Evolutionary conservation across 2,113 vertebrate species (phyloP).

Genomic region (Dermatemys mawii): DNA sequence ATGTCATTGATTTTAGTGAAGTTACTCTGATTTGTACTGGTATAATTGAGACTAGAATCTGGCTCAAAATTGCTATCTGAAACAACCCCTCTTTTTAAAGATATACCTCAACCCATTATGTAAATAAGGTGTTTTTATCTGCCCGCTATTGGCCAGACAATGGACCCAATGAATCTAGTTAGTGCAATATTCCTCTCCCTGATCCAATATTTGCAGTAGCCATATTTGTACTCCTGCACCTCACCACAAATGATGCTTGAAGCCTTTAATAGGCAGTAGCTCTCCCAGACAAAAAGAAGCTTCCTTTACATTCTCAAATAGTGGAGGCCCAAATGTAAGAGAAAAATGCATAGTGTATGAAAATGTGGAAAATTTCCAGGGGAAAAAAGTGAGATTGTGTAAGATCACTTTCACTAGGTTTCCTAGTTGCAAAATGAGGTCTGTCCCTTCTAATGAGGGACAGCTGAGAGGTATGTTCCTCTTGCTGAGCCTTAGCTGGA

Average conservation of each 20-base stretch:
- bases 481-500: accelerated
- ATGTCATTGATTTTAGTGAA: neutral
- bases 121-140: neutral
- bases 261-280: neutral
- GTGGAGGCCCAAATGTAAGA: neutral
- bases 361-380: neutral
- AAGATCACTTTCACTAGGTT: neutral
- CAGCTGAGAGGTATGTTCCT: neutral
- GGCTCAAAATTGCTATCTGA: neutral
- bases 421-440: neutral
- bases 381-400: neutral
- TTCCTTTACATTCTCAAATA: neutral
- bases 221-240: neutral
- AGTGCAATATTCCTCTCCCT: neutral
- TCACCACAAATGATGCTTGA: neutral
- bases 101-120: neutral
- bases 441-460: neutral
- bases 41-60: neutral
- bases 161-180: neutral
- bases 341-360: too few species aligned
- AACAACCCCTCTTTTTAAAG: neutral
- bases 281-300: neutral
- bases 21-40: neutral
- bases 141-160: neutral
- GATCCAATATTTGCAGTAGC: neutral